Evolutionary conservation across 2,888 invertebrate genomes (phyloP).

Genomic region (Esperia sulphurella): DNA sequence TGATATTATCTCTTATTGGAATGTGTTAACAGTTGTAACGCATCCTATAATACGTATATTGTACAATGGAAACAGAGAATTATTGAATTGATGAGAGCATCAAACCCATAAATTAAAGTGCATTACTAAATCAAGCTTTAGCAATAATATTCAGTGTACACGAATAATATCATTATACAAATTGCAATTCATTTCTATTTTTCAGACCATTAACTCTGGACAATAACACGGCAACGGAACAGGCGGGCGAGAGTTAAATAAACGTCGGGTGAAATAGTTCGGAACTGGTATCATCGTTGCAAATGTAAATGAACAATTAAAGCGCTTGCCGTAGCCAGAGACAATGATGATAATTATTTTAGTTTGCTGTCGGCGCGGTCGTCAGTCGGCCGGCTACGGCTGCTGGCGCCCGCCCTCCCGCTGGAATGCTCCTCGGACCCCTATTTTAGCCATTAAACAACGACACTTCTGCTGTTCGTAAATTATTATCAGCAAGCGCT

Average conservation of each 20-base stretch:
- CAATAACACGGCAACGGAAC: constrained; percentile 60
- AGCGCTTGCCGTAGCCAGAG: constrained; percentile 72
- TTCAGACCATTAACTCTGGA: constrained; percentile 74
- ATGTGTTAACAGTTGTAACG: too few relatives aligned
- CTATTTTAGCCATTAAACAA: constrained; percentile 70
- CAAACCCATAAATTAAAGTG: constrained; percentile 2
- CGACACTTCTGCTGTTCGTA: constrained; percentile 78
- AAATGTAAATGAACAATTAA: constrained; percentile 80
- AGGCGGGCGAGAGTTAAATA: constrained; percentile 67
- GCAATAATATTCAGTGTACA: constrained; percentile 32
- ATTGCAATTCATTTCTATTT: constrained; percentile 74
- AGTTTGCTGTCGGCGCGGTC: constrained; percentile 73
- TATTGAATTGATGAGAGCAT: too few relatives aligned
- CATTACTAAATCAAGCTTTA: constrained; percentile 34
- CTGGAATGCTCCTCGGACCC: constrained; percentile 72
- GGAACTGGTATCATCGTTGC: constrained; percentile 76
- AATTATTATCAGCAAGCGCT: constrained; percentile 77
- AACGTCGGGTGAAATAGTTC: constrained; percentile 72
- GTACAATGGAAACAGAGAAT: too few relatives aligned
- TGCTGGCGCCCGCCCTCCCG: constrained; percentile 35
- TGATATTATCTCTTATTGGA: too few relatives aligned
- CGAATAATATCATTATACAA: constrained; percentile 56
- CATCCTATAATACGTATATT: too few relatives aligned
- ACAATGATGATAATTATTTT: constrained; percentile 80
- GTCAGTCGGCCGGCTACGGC: constrained; percentile 51